These are phyloP conservation scores for Pasiphila rectangulata DNA, from an alignment of 2,888 invertebrate species.

Conservation along the genomic window DNA sequence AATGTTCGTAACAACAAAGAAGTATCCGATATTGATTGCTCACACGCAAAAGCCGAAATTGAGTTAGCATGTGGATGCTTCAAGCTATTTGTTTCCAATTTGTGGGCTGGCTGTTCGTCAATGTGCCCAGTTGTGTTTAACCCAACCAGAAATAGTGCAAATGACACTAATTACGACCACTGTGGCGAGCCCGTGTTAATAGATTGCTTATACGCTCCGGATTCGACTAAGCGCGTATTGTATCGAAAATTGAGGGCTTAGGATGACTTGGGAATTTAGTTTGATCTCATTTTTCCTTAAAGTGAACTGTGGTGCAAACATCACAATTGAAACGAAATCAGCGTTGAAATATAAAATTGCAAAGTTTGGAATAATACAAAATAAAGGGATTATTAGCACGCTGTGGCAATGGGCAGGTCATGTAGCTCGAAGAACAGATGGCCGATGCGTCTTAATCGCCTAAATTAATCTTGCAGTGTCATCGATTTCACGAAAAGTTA, in stretches of 20 bases:
- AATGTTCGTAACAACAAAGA: constrained; percentile 53
- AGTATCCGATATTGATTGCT: constrained; percentile 59
- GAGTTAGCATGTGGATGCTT: constrained; percentile 70
- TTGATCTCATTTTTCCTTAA: too few relatives aligned
- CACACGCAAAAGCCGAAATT: constrained; percentile 78
- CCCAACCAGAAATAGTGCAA: constrained; percentile 78
- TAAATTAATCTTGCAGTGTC: too few relatives aligned
- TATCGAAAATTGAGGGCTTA: constrained; percentile 32
- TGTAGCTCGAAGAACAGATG: too few relatives aligned
- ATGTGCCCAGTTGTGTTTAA: constrained; percentile 72
- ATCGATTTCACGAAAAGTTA: too few relatives aligned
- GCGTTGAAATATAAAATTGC: too few relatives aligned
- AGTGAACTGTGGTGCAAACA: too few relatives aligned
- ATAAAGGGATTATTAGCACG: too few relatives aligned
- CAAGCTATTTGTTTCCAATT: constrained; percentile 75
- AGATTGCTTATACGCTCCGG: constrained; percentile 63
- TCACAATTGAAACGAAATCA: too few relatives aligned
- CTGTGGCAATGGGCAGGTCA: too few relatives aligned
- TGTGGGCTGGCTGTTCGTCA: constrained; percentile 61
- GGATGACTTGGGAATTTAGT: constrained; percentile 13
- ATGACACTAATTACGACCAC: constrained; percentile 74
- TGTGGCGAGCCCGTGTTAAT: constrained; percentile 69
- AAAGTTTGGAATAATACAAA: too few relatives aligned
- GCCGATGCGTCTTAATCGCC: too few relatives aligned
- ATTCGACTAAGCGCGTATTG: constrained; percentile 48